A percentile compares a stretch with the other conserved stretches of the same genome.
phyloP scores from a whole-genome alignment of 1,140 invertebrate genomes.

The Cryptotermes secundus region DNA sequence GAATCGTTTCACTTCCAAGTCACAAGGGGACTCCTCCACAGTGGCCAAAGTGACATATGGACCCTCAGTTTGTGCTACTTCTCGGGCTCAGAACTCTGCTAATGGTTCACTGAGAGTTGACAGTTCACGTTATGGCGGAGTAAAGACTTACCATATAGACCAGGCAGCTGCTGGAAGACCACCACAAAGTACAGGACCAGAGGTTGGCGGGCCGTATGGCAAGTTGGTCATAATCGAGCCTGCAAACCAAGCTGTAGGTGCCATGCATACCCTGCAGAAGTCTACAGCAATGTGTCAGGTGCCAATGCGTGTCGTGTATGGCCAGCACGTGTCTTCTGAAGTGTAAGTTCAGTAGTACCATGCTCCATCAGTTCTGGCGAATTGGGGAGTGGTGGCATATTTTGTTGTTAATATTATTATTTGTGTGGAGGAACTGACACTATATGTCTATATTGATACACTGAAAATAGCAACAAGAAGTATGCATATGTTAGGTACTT shows the following conservation, averaged over 20 bases:
- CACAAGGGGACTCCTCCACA: background rate
- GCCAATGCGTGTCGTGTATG: background rate
- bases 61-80: background rate
- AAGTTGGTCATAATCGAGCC: background rate
- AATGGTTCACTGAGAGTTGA: background rate
- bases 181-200: background rate
- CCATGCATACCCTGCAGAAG: background rate
- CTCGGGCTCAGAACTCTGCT: background rate
- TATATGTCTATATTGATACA: too few species aligned
- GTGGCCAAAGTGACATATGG: background rate
- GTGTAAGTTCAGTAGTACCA: background rate
- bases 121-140: slow-evolving; percentile 25
- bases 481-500: too few species aligned
- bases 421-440: too few species aligned
- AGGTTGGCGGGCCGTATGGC: background rate
- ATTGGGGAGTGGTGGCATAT: too few species aligned
- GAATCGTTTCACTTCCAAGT: background rate
- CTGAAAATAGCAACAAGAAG: too few species aligned
- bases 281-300: background rate
- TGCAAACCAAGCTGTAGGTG: background rate
- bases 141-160: slow-evolving; percentile 21
- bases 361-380: too few species aligned
- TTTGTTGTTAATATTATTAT: too few species aligned
- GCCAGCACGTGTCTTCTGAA: background rate
- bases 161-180: background rate